phyloP scores from a whole-genome alignment of 53 echinoderm and acorn worm species.

The Zoroaster sp. region DNA sequence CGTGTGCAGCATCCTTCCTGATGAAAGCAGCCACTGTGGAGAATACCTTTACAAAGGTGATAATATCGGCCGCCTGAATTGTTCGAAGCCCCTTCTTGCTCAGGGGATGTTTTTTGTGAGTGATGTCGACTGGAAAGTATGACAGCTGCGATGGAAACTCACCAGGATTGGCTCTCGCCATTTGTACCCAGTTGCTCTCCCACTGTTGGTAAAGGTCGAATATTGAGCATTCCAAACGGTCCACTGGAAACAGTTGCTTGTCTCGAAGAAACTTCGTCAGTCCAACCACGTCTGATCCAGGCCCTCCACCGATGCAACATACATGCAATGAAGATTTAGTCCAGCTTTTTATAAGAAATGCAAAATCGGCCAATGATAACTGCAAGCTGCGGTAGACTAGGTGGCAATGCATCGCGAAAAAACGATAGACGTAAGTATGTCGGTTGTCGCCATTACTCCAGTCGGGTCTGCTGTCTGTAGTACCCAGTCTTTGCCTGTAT shows the following conservation, averaged over 20 bases:
- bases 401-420: slow-evolving; percentile 11
- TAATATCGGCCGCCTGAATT: background rate
- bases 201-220: background rate
- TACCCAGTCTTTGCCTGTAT: background rate
- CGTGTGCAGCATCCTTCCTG: background rate
- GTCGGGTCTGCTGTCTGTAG: background rate
- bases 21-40: slow-evolving; percentile 14
- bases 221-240: background rate
- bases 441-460: background rate
- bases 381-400: background rate
- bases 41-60: slow-evolving; percentile 11
- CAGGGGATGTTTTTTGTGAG: background rate
- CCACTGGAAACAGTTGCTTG: background rate
- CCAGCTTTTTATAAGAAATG: too few species aligned
- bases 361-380: background rate
- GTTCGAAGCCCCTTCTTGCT: background rate
- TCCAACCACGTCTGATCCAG: slow-evolving; percentile 9
- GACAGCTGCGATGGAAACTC: background rate
- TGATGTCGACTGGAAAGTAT: background rate
- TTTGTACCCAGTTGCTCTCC: background rate
- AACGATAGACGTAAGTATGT: background rate
- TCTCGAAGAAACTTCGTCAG: slow-evolving; percentile 25
- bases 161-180: background rate
- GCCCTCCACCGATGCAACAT: slow-evolving; percentile 25
- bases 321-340: background rate